Base-by-base conservation (phyloP, 1,140 invertebrate genomes). In the Venustaconcha ellipsiformis region DNA sequence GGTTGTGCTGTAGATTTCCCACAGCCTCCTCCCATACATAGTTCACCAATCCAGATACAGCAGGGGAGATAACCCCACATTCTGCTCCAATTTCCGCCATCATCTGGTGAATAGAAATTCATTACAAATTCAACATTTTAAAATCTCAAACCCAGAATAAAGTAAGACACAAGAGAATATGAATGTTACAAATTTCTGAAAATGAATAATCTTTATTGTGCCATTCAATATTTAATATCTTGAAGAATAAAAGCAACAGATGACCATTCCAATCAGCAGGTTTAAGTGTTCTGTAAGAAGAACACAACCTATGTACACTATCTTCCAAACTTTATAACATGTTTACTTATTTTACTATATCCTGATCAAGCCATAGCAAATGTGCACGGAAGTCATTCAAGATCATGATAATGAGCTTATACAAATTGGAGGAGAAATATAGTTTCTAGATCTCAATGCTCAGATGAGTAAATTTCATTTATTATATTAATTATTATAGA, bases 1-100 rank as follows among this genome's bases (percentile, higher is more conserved):
- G 68, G 13, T 85, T 74, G n/a, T 80, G 56, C 56, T 84, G 82
- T n/a, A 89, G 66, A 57, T 89, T 79, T 48, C 87, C 84, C 12
- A 83, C 62, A 15, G 88, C 86, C 67, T 90, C 89, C 37, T 67
- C 62, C 89, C 89, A 90, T 30, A 90, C 82, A 62, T 86, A 82
- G 37, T 88, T 83, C 57, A 89, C 82, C 14, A 90, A 73, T 14
- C 82, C 76, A n/a, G 65, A 65, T 17, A 86, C 84, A 23, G 74
- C 74, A 17, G 59, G 15, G 23, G 78, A 71, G 55, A 83, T 70
- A 14, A 17, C 30, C 57, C 67, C 67, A 60, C 69, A 64, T 37
- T 80, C 73, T 20, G 79, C 18, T 12, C 80, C 82, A 76, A 79
- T 75, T 65, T 78, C 72, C 6, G 62, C 57, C 58, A 83, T 77